Base-by-base conservation (phyloP, 1,140 invertebrate species). In the Atta texana region DNA sequence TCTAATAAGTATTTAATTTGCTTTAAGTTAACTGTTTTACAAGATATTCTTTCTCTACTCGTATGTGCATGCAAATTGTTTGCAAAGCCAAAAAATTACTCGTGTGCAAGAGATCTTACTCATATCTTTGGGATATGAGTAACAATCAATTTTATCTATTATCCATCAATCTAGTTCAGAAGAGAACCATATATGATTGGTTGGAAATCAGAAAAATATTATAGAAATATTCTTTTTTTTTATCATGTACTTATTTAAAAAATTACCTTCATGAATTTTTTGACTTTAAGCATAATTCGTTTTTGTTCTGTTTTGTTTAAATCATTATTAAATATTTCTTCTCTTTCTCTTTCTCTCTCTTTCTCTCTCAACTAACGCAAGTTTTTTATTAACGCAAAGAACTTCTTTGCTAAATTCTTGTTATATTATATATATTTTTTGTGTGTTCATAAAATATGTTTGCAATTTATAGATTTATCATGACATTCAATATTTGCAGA, bases 151-250 rank as follows among this genome's bases (percentile, higher is more conserved):
- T 3, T 44, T 66, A 34, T 53, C 8, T 80, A 16, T 18, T 53
- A 53, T 80, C 5, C 34, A 49, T 53, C 31, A 69, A 68, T 69
- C 63, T 51, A 80, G 63, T 14, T 80, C 53, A 63, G 12, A 34
- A 68, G 49, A 80, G 14, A 68, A 39, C 28, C 16, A 51, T 49
- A 51, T 49, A 39, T 34, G 5, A 51, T 53, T 53, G n/a, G 14
- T 3, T 80, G 2, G n/a, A 51, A 51, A 21, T n/a, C 14, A 34
- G 18, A 55, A 59, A 80, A 55, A 16, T 55, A 24, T 78, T 31
- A 31, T 16, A 34, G 6, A 61, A 49, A 66, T 66, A 21, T 21
- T 57, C 6, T 57, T 21, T n/a, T 57, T n/a, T 4, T 63, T 49
- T 31, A 31, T 31, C 3, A 31, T 31, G 16, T n/a, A 12, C 2